A percentile compares a stretch with the other conserved stretches of the same genome.
phyloP scores from a whole-genome alignment of 2,888 invertebrate genomes.

The Drosophila ezoana region DNA sequence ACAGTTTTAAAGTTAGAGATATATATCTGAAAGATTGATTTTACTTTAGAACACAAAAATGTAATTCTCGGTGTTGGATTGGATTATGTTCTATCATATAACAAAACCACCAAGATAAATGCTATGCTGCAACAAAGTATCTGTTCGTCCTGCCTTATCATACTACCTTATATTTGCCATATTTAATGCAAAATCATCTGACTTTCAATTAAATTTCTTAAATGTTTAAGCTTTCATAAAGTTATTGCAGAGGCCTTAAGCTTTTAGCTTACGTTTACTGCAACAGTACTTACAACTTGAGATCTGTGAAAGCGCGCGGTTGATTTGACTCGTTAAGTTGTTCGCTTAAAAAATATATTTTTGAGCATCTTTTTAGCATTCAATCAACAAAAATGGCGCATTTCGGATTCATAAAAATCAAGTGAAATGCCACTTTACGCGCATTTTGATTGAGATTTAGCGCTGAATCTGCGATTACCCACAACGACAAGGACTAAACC shows the following conservation, averaged over 20 bases:
- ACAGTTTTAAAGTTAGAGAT: too few species aligned
- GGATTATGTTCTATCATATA: too few species aligned
- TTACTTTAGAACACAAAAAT: too few species aligned
- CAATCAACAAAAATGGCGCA: constrained; percentile 39
- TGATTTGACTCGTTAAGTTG: constrained; percentile 18
- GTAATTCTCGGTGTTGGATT: too few species aligned
- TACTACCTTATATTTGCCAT: too few species aligned
- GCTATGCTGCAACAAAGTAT: too few species aligned
- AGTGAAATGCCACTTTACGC: constrained; percentile 77
- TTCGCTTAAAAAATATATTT: constrained; percentile 15
- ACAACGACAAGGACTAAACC: constrained; percentile 30
- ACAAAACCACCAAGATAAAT: too few species aligned
- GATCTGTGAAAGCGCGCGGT: background rate
- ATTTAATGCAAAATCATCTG: background rate
- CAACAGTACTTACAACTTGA: background rate
- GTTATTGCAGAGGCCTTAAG: background rate
- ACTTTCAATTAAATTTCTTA: background rate
- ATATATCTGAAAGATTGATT: too few species aligned
- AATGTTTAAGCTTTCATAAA: background rate
- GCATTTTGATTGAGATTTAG: constrained; percentile 75
- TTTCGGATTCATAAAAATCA: constrained; percentile 70
- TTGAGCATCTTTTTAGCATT: constrained; percentile 22
- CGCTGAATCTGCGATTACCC: constrained; percentile 73
- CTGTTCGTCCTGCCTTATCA: too few species aligned
- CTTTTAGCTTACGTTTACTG: background rate